Percentiles rank a stretch among this genome's conserved stretches.
Evolutionary conservation across 2,888 invertebrate genomes (phyloP).

Genomic region (Lamproptera curius): DNA sequence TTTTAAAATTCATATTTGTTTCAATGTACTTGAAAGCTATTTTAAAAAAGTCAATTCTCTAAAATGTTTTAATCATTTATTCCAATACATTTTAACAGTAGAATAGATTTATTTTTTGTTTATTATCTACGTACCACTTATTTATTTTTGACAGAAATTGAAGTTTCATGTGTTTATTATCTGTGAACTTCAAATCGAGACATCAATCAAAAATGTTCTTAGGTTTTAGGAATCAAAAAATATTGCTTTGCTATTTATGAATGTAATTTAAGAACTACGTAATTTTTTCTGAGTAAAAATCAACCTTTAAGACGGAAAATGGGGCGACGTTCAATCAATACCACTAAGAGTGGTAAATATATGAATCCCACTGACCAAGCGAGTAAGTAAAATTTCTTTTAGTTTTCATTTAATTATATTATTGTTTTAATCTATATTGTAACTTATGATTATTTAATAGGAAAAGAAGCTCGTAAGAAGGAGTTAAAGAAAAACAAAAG

Average conservation of each 20-base stretch:
- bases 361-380: slow-evolving; percentile 99
- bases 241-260: no score
- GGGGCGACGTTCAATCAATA: slow-evolving; percentile 98
- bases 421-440: slow-evolving; percentile 22
- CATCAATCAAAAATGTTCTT: background rate
- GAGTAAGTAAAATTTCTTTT: slow-evolving; percentile 81
- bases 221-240: slow-evolving; percentile 2
- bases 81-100: no score
- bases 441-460: slow-evolving; percentile 58
- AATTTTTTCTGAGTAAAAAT: background rate
- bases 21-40: no score
- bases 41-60: no score
- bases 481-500: slow-evolving; percentile 99
- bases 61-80: no score
- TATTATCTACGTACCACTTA: no score
- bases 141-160: no score
- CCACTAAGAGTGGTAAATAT: slow-evolving; percentile 99
- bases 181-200: background rate
- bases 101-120: no score
- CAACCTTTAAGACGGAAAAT: slow-evolving; percentile 74
- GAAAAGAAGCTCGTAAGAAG: slow-evolving; percentile 97
- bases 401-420: slow-evolving; percentile 21
- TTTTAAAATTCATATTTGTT: no score
- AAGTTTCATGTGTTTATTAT: no score
- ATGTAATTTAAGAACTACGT: background rate